Evolutionary conservation across 2,888 invertebrate genomes (phyloP).

Genomic region (Copidosoma aretas): DNA sequence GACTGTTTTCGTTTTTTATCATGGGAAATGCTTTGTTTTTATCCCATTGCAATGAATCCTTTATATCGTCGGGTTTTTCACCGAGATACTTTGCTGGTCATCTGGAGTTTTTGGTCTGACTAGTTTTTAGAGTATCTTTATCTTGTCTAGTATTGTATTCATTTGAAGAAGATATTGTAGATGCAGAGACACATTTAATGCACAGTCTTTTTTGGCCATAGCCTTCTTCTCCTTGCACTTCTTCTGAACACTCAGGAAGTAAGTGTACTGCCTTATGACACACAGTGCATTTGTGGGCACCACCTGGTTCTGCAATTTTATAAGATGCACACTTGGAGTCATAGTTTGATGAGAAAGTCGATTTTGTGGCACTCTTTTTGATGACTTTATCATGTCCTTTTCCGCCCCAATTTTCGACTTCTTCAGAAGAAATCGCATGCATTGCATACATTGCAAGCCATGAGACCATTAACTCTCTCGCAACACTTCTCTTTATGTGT

Average conservation of each 20-base stretch:
- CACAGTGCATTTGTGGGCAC: constrained; percentile 30
- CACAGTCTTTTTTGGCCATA: constrained; percentile 33
- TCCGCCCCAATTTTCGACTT: too few species aligned
- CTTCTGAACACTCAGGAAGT: constrained; percentile 24
- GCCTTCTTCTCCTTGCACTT: constrained; percentile 28
- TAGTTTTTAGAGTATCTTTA: neutral
- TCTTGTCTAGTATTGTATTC: too few species aligned
- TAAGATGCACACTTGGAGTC: too few species aligned
- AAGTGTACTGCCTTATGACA: constrained; percentile 32
- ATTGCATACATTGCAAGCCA: too few species aligned
- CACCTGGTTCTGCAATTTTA: neutral
- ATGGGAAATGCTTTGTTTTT: constrained; percentile 3
- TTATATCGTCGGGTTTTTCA: neutral
- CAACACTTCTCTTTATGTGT: too few species aligned
- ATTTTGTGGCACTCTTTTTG: too few species aligned
- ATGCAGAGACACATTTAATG: too few species aligned
- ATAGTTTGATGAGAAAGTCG: too few species aligned
- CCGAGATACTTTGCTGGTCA: constrained; percentile 10
- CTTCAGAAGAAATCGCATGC: too few species aligned
- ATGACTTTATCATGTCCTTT: too few species aligned
- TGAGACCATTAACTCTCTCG: too few species aligned
- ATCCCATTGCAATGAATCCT: constrained; percentile 5
- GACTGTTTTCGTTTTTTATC: constrained; percentile 6
- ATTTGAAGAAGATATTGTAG: too few species aligned
- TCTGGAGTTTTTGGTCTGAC: neutral